Conservation (phyloP, 2,888 invertebrate species). For the Parnassius smintheus region DNA sequence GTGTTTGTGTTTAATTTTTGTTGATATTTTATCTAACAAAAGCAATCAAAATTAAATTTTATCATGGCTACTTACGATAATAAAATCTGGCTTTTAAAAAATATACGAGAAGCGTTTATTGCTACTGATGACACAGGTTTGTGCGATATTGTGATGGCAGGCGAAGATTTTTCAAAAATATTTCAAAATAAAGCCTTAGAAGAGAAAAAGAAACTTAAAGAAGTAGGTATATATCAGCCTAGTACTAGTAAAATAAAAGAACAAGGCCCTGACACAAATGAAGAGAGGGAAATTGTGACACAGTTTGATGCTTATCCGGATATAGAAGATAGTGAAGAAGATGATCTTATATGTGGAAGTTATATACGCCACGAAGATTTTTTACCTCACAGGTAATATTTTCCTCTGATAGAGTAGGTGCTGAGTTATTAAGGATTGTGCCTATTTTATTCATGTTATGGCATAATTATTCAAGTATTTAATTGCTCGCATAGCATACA, state of each 20-base stretch:
- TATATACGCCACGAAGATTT: conserved; percentile 89
- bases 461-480: no score
- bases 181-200: conserved; percentile 71
- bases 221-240: conserved; percentile 54
- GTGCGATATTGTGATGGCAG: conserved; percentile 95
- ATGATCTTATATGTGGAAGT: conserved; percentile 82
- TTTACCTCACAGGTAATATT: conserved; percentile 74
- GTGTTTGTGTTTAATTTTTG: conserved; percentile 26
- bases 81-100: conserved; percentile 94
- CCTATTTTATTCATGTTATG: no score
- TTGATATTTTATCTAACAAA: no score
- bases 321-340: conserved; percentile 89
- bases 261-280: conserved; percentile 53
- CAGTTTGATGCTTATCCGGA: conserved; percentile 87
- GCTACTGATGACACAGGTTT: conserved; percentile 97
- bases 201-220: conserved; percentile 60
- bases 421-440: no score
- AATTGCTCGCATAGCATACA: no score
- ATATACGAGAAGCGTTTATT: conserved; percentile 96
- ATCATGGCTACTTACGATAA: conserved; percentile 97
- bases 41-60: no score
- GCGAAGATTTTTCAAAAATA: conserved; percentile 87
- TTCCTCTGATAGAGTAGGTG: no score
- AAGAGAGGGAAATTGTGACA: conserved; percentile 67
- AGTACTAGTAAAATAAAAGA: conserved; percentile 62